phyloP scores from a whole-genome alignment of 2,113 vertebrate genomes.

The Clupea harengus region DNA sequence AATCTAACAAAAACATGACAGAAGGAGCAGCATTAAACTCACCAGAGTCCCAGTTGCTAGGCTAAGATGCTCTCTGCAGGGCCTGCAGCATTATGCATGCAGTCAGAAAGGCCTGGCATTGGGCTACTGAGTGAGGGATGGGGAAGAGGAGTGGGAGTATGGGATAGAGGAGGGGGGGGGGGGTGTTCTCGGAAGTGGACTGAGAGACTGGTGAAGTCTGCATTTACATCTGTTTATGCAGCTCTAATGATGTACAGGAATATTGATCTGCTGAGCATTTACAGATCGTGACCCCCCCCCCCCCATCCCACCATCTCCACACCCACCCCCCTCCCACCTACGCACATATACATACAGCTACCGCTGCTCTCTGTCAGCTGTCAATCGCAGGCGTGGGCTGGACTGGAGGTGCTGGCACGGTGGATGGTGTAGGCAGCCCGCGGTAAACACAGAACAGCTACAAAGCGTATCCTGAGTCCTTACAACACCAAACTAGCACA shows the following conservation, averaged over 20 bases:
- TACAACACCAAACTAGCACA: constrained; percentile 6
- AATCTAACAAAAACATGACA: no score
- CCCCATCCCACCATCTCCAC: background rate
- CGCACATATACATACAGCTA: background rate
- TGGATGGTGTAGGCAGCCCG: background rate
- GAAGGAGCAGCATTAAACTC: no score
- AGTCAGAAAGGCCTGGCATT: background rate
- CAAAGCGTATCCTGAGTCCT: background rate
- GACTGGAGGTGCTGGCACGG: background rate
- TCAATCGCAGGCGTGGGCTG: background rate
- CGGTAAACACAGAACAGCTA: background rate
- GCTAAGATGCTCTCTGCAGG: background rate
- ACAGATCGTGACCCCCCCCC: constrained; percentile 34
- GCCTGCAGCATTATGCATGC: background rate
- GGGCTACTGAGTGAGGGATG: background rate
- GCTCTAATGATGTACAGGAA: constrained; percentile 48
- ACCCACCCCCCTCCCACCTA: background rate
- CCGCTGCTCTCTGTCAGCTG: background rate
- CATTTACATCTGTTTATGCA: constrained; percentile 54
- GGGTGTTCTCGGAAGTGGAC: background rate
- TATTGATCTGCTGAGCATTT: constrained; percentile 58
- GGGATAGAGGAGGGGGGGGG: background rate
- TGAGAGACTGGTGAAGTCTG: constrained; percentile 37
- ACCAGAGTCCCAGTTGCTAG: no score
- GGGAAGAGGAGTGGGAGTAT: background rate